Conservation (phyloP, 1,140 invertebrate genomes). For the Geopemphigus sp. region DNA sequence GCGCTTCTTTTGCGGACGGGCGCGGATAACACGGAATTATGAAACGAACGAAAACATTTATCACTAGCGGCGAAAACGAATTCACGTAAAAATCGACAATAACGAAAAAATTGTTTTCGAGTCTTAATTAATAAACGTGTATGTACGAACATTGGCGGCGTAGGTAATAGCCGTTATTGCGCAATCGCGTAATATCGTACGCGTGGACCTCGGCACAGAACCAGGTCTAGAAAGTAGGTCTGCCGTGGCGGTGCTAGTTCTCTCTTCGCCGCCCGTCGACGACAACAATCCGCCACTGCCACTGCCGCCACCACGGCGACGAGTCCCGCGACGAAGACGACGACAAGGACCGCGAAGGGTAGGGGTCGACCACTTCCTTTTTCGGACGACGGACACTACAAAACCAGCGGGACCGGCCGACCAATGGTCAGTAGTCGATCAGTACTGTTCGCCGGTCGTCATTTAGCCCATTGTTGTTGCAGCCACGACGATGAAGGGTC, state of each 20-base stretch:
- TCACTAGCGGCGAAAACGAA: too few relatives aligned
- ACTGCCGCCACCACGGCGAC: neutral
- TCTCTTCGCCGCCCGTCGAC: too few relatives aligned
- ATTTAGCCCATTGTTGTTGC: neutral
- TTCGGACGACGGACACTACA: conserved; percentile 29
- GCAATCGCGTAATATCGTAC: neutral
- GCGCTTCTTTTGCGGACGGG: too few relatives aligned
- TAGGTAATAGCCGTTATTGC: neutral
- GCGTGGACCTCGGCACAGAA: conserved; percentile 19
- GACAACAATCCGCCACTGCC: neutral
- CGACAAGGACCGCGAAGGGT: neutral
- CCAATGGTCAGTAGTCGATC: conserved; percentile 18
- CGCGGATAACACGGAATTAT: too few relatives aligned
- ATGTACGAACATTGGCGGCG: too few relatives aligned
- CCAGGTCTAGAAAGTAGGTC: conserved; percentile 48
- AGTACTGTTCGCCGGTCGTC: neutral
- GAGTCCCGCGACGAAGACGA: neutral
- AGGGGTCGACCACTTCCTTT: conserved; percentile 22
- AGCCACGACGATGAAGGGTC: neutral
- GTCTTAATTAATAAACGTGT: too few relatives aligned
- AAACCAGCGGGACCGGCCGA: conserved; percentile 12
- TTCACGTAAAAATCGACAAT: too few relatives aligned
- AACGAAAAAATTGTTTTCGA: too few relatives aligned
- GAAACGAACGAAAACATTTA: too few relatives aligned
- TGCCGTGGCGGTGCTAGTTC: too few relatives aligned